Percentiles rank a stretch among this genome's conserved stretches.
phyloP scores from a whole-genome alignment of 2,888 invertebrate species.

The Galeruca laticollis region DNA sequence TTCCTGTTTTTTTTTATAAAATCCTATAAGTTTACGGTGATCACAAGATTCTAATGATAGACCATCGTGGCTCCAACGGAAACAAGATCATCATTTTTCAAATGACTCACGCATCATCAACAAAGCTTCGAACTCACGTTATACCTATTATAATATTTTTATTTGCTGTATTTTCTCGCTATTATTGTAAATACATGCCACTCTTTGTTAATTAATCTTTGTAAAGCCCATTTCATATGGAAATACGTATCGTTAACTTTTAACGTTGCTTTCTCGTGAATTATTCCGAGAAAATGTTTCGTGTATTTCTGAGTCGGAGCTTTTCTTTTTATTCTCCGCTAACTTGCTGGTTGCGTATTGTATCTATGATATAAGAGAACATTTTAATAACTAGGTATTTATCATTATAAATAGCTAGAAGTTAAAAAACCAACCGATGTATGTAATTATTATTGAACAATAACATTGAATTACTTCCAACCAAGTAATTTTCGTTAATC shows the following conservation, averaged over 20 bases:
- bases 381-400: too few relatives aligned
- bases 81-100: conserved; percentile 42
- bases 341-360: not conserved
- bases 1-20: not conserved
- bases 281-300: conserved; percentile 40
- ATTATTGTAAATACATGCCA: conserved; percentile 48
- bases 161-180: conserved; percentile 45
- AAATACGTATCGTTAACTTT: conserved; percentile 43
- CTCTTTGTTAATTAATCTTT: conserved; percentile 47
- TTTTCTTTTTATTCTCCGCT: not conserved
- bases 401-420: too few relatives aligned
- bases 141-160: conserved; percentile 48
- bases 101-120: conserved; percentile 48
- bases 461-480: too few relatives aligned
- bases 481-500: conserved; percentile 1
- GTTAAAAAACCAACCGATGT: too few relatives aligned
- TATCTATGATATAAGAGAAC: not conserved
- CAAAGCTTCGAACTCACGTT: conserved; percentile 46
- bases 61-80: conserved; percentile 26
- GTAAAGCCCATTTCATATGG: conserved; percentile 42
- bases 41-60: conserved; percentile 34
- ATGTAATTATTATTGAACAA: too few relatives aligned
- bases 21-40: conserved; percentile 19
- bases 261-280: conserved; percentile 33
- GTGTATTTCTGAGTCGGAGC: conserved; percentile 14